Evolutionary conservation across 2,797 vertebrate species (phyloP).

Genomic region (Spinibarbus caldwelli): DNA sequence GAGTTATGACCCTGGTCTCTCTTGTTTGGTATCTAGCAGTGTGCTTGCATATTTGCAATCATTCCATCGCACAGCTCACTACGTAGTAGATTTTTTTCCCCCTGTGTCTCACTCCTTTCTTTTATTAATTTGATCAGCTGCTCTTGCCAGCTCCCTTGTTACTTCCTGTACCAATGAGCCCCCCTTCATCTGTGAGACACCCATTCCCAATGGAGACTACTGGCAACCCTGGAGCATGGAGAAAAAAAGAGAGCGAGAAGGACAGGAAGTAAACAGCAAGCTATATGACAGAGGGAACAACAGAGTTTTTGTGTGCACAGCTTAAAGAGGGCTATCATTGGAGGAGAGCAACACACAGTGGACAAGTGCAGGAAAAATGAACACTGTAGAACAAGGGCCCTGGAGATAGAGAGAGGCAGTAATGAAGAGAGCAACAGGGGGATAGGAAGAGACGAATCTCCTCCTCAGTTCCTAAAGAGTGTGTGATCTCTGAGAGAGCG

Average conservation of each 20-base stretch:
- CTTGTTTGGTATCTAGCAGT: neutral
- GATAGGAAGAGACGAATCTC: constrained; percentile 27
- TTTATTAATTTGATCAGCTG: constrained; percentile 43
- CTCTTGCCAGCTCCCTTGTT: neutral
- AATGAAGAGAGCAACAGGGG: constrained; percentile 33
- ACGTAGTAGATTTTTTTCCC: neutral
- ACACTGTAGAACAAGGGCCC: constrained; percentile 36
- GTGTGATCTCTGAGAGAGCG: constrained; percentile 28
- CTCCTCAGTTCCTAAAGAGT: constrained; percentile 29
- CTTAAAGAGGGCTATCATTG: constrained; percentile 23
- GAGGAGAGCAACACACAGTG: constrained; percentile 6
- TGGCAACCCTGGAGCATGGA: constrained; percentile 22
- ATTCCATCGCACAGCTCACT: neutral
- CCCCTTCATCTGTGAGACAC: constrained; percentile 31
- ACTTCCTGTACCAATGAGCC: constrained; percentile 25
- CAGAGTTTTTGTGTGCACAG: constrained; percentile 30
- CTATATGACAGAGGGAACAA: constrained; percentile 43
- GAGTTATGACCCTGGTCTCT: neutral
- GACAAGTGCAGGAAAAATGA: constrained; percentile 36
- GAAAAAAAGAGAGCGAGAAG: constrained; percentile 9
- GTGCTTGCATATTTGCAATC: neutral
- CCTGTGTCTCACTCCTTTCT: neutral
- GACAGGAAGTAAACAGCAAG: constrained; percentile 35
- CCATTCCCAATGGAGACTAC: constrained; percentile 19
- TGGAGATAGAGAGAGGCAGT: constrained; percentile 25